Conservation (phyloP, 2,113 vertebrate species). For the Ahaetulla prasina region DNA sequence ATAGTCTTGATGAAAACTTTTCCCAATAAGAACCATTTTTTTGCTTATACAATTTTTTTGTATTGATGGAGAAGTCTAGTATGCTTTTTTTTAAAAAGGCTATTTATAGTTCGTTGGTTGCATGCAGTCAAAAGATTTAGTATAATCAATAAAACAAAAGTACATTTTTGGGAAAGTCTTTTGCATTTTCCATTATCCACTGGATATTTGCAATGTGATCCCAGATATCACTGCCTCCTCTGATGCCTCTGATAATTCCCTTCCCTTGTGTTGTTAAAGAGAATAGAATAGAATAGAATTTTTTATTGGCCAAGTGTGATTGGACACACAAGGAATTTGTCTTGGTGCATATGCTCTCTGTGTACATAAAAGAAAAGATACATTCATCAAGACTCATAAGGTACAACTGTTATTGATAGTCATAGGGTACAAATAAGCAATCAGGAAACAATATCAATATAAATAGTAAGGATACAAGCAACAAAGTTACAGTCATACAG, state of each 20-base stretch:
- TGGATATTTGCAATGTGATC: neutral
- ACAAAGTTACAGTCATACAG: no score
- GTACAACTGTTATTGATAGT: no score
- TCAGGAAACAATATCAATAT: no score
- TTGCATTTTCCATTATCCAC: neutral
- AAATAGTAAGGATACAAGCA: no score
- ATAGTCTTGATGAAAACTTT: neutral
- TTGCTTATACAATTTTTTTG: neutral
- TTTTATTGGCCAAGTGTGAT: no score
- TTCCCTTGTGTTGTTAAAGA: neutral
- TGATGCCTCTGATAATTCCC: neutral
- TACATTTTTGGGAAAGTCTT: neutral
- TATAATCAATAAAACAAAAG: neutral
- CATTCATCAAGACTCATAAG: no score
- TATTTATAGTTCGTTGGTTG: neutral
- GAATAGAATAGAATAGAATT: no score
- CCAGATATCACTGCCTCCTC: neutral
- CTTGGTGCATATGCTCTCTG: no score
- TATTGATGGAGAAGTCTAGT: neutral
- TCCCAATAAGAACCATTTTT: neutral
- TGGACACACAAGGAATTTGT: no score
- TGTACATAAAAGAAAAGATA: no score
- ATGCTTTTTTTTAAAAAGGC: neutral
- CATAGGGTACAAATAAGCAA: no score
- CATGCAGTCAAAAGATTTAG: neutral